Conservation (phyloP, 2,113 vertebrate genomes). For the Scartelaos histophorus region DNA sequence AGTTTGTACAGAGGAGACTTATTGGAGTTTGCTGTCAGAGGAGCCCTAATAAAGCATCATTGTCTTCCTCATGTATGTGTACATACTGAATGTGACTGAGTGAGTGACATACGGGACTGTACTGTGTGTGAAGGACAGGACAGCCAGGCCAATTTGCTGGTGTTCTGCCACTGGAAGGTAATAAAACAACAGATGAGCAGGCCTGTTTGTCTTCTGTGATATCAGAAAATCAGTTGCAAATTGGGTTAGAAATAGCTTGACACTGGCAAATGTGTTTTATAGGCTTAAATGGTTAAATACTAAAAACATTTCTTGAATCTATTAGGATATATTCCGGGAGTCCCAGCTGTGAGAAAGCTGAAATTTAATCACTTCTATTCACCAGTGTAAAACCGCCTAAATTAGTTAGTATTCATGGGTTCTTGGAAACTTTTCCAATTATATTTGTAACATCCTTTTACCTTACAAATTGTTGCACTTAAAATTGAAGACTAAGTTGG, state of each 20-base stretch:
- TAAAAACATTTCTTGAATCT: background rate
- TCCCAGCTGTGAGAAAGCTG: constrained; percentile 11
- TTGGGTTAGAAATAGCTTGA: constrained; percentile 22
- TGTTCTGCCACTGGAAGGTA: constrained; percentile 24
- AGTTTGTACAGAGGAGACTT: constrained; percentile 13
- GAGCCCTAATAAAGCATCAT: constrained; percentile 2
- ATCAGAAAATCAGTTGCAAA: constrained; percentile 25
- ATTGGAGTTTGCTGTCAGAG: background rate
- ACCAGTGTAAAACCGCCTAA: background rate
- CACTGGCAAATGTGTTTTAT: constrained; percentile 11
- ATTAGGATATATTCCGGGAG: background rate
- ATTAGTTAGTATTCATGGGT: background rate
- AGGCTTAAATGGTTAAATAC: constrained; percentile 11
- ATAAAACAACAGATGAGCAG: constrained; percentile 36
- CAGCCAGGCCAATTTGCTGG: background rate
- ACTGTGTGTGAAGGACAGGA: constrained; percentile 24
- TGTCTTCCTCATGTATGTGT: background rate
- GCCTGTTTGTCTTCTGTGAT: constrained; percentile 44
- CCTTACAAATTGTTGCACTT: background rate
- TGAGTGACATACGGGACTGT: constrained; percentile 17
- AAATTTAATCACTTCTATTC: background rate
- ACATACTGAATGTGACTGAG: constrained; percentile 6
- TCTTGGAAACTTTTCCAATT: background rate
- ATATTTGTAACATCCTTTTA: background rate
- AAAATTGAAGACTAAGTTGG: background rate